A percentile compares a stretch with the other conserved stretches of the same genome.
Conservation (phyloP, 2,797 vertebrate species). For the Enteromius treurensis region DNA sequence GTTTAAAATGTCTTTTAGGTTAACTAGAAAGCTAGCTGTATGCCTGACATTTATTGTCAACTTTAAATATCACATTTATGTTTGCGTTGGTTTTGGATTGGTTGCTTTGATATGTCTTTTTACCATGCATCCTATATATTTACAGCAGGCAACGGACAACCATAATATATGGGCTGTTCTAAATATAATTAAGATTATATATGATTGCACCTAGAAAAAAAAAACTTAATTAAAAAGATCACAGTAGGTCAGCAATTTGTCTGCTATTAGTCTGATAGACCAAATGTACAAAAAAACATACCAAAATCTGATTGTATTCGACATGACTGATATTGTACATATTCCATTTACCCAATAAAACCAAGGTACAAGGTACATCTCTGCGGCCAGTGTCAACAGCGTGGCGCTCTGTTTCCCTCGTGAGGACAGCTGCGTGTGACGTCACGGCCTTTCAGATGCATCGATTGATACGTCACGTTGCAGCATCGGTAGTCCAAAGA, state of each 20-base stretch:
- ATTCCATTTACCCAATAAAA: background rate
- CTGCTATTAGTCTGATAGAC: background rate
- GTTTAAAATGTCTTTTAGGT: background rate
- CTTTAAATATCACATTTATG: background rate
- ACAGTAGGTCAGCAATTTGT: no score
- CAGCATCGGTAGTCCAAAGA: background rate
- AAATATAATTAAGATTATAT: background rate
- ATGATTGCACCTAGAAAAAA: background rate
- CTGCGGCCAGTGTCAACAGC: background rate
- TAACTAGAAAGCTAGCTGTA: background rate
- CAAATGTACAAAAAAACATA: no score
- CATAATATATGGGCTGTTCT: background rate
- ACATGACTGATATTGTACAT: background rate
- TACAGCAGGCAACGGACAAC: background rate
- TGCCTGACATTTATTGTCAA: background rate
- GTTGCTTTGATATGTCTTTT: background rate
- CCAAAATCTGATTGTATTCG: background rate
- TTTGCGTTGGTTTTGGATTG: background rate
- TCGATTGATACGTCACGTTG: slow-evolving; percentile 12
- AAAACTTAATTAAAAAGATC: no score
- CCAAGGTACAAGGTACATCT: background rate
- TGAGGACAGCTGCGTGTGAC: background rate
- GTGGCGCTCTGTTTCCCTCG: background rate
- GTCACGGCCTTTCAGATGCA: slow-evolving; percentile 10
- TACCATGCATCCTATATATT: background rate